Evolutionary conservation across 2,797 vertebrate species (phyloP).

Genomic region (Falco cherrug): DNA sequence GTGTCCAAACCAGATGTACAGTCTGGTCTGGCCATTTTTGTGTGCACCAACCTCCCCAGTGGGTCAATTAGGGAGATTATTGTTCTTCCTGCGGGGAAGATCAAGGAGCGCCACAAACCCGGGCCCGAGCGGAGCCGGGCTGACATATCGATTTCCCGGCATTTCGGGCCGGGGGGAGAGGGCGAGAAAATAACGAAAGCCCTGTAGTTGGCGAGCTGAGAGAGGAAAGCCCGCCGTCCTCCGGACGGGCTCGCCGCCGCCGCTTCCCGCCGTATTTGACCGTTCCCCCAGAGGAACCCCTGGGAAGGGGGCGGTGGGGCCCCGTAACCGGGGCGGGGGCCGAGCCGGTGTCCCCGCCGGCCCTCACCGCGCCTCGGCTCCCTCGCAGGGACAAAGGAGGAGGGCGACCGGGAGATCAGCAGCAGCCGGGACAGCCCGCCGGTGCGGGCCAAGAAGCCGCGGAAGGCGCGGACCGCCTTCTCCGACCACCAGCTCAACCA

Average conservation of each 20-base stretch:
- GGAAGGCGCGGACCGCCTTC: constrained; percentile 94
- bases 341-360: background rate
- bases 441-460: constrained; percentile 92
- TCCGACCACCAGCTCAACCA: constrained; percentile 97
- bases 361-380: constrained; percentile 18
- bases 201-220: constrained; percentile 74
- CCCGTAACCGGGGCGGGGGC: background rate
- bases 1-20: constrained; percentile 91
- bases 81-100: constrained; percentile 98
- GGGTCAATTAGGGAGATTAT: constrained; percentile 99
- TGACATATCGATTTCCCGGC: constrained; percentile 92
- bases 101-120: constrained; percentile 85
- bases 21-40: constrained; percentile 83
- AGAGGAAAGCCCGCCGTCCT: constrained; percentile 67
- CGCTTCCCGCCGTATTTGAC: background rate
- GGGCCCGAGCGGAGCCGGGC: constrained; percentile 89
- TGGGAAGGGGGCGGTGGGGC: background rate
- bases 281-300: background rate
- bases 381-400: constrained; percentile 88
- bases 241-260: background rate
- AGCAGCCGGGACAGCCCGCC: constrained; percentile 96
- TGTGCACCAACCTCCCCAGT: constrained; percentile 92
- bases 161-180: constrained; percentile 66
- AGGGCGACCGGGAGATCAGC: constrained; percentile 93
- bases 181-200: constrained; percentile 60